A percentile compares a stretch with the other conserved stretches of the same genome.
These are phyloP conservation scores for Amia ocellicauda DNA, from an alignment of 2,113 vertebrate genomes.

Conservation along the genomic window DNA sequence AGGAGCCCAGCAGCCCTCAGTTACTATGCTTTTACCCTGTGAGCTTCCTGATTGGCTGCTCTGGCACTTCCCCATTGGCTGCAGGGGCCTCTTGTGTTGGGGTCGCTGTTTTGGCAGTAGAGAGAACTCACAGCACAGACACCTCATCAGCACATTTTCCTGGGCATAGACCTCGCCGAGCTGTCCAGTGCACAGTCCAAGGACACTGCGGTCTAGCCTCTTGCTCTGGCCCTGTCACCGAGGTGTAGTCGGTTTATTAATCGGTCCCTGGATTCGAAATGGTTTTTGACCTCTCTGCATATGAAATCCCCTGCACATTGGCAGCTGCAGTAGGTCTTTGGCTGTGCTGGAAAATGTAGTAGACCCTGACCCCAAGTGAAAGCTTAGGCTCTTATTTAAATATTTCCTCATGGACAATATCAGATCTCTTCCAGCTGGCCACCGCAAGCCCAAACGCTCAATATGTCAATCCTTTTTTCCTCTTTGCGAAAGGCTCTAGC, in stretches of 20 bases:
- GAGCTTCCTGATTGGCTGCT: slow-evolving; percentile 7
- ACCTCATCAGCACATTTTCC: slow-evolving; percentile 19
- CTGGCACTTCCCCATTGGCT: slow-evolving; percentile 3
- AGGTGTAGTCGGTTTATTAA: slow-evolving; percentile 2
- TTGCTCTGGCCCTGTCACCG: neutral
- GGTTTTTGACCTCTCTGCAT: slow-evolving; percentile 9
- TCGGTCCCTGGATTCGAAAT: slow-evolving; percentile 10
- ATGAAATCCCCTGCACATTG: slow-evolving; percentile 10
- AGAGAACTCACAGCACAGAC: neutral
- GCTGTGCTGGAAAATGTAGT: slow-evolving; percentile 25
- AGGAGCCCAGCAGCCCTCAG: neutral
- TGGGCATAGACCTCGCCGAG: slow-evolving; percentile 14
- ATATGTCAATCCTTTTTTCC: slow-evolving; percentile 6
- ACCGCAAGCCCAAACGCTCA: slow-evolving; percentile 3
- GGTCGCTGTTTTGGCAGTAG: slow-evolving; percentile 6
- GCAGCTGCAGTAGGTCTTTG: slow-evolving; percentile 13
- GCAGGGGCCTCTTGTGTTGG: neutral
- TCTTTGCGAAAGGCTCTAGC: too few species aligned
- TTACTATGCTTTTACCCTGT: slow-evolving; percentile 10
- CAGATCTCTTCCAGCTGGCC: slow-evolving; percentile 43
- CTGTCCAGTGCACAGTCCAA: slow-evolving; percentile 14
- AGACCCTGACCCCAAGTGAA: slow-evolving; percentile 24
- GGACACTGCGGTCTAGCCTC: slow-evolving; percentile 13
- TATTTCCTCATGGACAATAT: slow-evolving; percentile 32
- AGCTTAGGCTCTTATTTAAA: slow-evolving; percentile 17